Evolutionary conservation across 2,888 invertebrate genomes (phyloP), one percentile per base, ranked within the genome.

Genomic region (Ferrisia virgata): DNA sequence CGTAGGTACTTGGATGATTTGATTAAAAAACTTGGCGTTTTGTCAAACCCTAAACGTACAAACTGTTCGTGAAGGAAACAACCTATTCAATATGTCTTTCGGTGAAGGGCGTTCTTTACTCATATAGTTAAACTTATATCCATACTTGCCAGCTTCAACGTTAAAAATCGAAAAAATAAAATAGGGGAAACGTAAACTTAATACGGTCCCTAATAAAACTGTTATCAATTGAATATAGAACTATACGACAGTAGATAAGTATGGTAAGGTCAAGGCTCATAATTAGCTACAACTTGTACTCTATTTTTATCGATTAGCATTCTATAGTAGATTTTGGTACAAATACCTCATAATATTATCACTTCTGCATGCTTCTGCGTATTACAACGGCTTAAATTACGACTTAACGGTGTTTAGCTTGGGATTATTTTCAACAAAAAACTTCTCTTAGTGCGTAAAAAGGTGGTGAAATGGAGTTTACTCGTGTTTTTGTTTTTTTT

Each of bases 151-250:
- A 53, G 22, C 18, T 53, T 6, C 53, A 8, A n/a, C n/a, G 53
- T 18, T 8, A 53, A 53, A 53, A 53, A 22, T n/a, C n/a, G n/a
- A 53, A 53, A 43, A 53, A 3, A 1, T 2, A 18, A 18, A 28
- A 64, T 28, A 28, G 15, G 15, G 64, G 28, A 64, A 64, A 64
- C 72, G 18, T 15, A 18, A 76, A 76, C 15, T 36, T 36, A 64
- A 31, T 64, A n/a, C n/a, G n/a, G n/a, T n/a, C n/a, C n/a, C n/a
- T n/a, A 76, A 76, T 76, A 76, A 76, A 76, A 76, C 36, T 76
- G n/a, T 76, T 22, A 22, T 3, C 3, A 22, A n/a, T 1, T 9
- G 18, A 76, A 76, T 76, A 6, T 13, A 33, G 18, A 31, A 28
- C 4, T 64, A 64, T 47, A 47, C 18, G n/a, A 0, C 15, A 47